Percentiles rank a stretch among this genome's conserved stretches.
These are phyloP conservation scores for Beris morrisii DNA, from an alignment of 2,888 invertebrate genomes.

Conservation along the genomic window DNA sequence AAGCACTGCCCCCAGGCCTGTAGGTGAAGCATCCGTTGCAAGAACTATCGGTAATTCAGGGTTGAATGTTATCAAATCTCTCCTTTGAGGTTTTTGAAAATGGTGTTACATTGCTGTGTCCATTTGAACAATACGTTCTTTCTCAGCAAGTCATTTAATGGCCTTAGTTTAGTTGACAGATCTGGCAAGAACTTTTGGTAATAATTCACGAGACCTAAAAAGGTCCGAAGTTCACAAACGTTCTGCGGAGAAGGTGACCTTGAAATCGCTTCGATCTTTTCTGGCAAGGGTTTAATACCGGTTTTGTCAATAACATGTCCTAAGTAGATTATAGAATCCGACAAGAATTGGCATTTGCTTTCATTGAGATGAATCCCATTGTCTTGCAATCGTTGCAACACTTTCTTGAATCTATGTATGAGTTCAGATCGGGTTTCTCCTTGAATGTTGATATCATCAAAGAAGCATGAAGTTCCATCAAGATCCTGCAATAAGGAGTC, in stretches of 20 bases:
- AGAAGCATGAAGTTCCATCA: neutral
- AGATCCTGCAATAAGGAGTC: neutral
- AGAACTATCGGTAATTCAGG: neutral
- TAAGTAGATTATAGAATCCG: no score
- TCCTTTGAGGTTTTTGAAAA: no score
- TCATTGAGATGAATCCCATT: no score
- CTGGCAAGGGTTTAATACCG: no score
- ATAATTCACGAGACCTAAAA: constrained; percentile 5
- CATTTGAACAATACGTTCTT: neutral
- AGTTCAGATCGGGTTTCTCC: neutral
- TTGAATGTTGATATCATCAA: neutral
- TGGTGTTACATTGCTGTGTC: no score
- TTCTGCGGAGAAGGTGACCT: neutral
- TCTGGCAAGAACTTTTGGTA: neutral
- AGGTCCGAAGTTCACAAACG: neutral
- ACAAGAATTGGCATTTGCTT: no score
- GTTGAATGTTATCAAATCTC: neutral
- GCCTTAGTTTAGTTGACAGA: neutral
- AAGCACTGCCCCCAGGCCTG: neutral
- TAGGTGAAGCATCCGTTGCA: neutral
- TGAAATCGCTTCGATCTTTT: neutral
- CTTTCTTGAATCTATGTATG: no score
- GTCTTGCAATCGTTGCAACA: no score
- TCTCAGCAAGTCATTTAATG: neutral
- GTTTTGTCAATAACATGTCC: no score